Evolutionary conservation across 1,140 invertebrate species (phyloP), one percentile per base, ranked within the genome.

Genomic region (Tribolium madens): DNA sequence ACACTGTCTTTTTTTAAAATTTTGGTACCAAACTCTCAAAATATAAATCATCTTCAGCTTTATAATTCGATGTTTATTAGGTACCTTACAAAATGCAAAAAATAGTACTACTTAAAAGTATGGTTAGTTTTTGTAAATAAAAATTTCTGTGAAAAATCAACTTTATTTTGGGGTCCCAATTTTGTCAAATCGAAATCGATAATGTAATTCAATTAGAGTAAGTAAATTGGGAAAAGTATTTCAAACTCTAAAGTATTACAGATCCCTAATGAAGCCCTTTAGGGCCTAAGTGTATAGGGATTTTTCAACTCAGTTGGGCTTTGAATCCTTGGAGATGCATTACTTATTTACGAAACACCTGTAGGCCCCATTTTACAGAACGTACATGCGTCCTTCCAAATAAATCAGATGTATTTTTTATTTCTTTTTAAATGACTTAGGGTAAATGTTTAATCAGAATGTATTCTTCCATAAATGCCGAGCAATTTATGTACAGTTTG

Each of bases 261-360:
- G 52, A 57, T 57, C 48, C 48, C 52, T 64, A 33, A 64, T 33
- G 57, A 64, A 64, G 26, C 12, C 57, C 57, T 64, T 64, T 57
- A 64, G 57, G 57, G 21, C 26, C 57, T 14, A 33, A 12, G 57
- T 33, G 57, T 33, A 64, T 33, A 33, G 57, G 57, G 57, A 64
- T 33, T 64, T 64, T 64, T 64, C 57, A 12, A 64, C 31, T 64
- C 57, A 64, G 57, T 64, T 64, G 57, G 57, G 57, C 57, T 64
- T 64, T 64, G 26, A 64, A 10, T 33, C 57, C 26, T 26, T 12
- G 12, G 57, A 64, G 57, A 64, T 64, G 26, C 57, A 64, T 64
- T 64, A 64, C 57, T 64, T 64, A 64, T 64, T 64, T 64, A 64
- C 31, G 26, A 64, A 64, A 64, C 57, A 64, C 57, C 57, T 64